These are phyloP conservation scores for Polyommatus icarus DNA, from an alignment of 2,888 invertebrate genomes.

Conservation along the genomic window DNA sequence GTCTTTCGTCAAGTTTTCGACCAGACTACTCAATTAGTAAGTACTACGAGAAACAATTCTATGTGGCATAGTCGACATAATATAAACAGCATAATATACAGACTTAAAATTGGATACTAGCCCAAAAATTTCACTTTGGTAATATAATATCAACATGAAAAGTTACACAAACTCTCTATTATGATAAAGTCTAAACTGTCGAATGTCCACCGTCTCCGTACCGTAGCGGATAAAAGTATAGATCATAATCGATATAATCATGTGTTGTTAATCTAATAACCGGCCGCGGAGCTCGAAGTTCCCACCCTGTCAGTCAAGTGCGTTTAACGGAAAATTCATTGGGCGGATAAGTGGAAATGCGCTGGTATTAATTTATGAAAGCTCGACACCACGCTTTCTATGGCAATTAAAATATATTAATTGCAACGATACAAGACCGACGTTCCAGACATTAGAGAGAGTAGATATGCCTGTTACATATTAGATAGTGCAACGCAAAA, in stretches of 20 bases:
- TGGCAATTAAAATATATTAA: constrained; percentile 20
- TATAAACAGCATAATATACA: not conserved
- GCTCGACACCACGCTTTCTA: constrained; percentile 22
- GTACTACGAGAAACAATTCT: not conserved
- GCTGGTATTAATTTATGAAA: constrained; percentile 14
- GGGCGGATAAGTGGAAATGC: constrained; percentile 21
- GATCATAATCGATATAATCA: constrained; percentile 1
- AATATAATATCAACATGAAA: too few relatives aligned
- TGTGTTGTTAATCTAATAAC: constrained; percentile 2
- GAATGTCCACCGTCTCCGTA: not conserved
- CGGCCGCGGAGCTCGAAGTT: not conserved
- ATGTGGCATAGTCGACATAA: not conserved
- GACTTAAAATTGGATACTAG: not conserved
- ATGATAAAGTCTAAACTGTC: not conserved
- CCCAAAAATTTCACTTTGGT: not conserved
- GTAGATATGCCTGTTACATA: not conserved
- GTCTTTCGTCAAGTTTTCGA: not conserved
- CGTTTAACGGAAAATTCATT: constrained; percentile 11
- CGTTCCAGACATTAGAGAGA: not conserved
- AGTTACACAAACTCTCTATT: too few relatives aligned
- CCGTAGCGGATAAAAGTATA: not conserved
- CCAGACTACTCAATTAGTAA: not conserved
- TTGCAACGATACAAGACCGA: constrained; percentile 1
- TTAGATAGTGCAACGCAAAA: too few relatives aligned
- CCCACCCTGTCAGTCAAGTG: constrained; percentile 13